A percentile compares a stretch with the other conserved stretches of the same genome.
Evolutionary conservation across 2,888 invertebrate species (phyloP).

Genomic region (Drosophila paranaensis): DNA sequence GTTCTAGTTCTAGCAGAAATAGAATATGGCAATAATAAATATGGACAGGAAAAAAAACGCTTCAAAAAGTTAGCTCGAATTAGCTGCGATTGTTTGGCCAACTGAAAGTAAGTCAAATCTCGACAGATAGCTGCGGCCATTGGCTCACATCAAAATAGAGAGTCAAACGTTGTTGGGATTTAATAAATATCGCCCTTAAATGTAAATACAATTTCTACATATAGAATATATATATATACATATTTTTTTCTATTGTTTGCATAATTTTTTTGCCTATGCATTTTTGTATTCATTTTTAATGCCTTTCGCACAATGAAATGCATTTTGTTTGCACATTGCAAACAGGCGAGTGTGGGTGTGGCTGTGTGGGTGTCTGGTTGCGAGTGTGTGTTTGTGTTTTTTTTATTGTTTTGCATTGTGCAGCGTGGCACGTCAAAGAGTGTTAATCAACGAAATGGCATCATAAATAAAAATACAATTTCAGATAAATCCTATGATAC

Average conservation of each 20-base stretch:
- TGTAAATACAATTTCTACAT: slow-evolving; percentile 10
- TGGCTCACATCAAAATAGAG: not conserved
- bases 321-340: slow-evolving; percentile 39
- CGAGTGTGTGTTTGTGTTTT: not conserved
- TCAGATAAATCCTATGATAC: slow-evolving; percentile 75
- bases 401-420: slow-evolving; percentile 18
- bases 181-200: slow-evolving; percentile 24
- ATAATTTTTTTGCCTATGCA: not conserved
- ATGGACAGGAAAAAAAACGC: too few relatives aligned
- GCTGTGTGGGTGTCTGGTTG: not conserved
- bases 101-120: slow-evolving; percentile 1
- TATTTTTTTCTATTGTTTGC: not conserved
- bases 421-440: slow-evolving; percentile 59
- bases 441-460: slow-evolving; percentile 79
- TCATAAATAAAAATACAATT: slow-evolving; percentile 79
- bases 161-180: slow-evolving; percentile 2
- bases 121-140: not conserved
- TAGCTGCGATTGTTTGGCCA: not conserved
- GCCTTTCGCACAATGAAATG: slow-evolving; percentile 30
- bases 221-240: not conserved
- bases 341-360: slow-evolving; percentile 10
- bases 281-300: slow-evolving; percentile 2
- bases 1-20: too few relatives aligned
- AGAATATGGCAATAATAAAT: too few relatives aligned
- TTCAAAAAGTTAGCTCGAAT: not conserved